Percentiles rank a stretch among this genome's conserved stretches.
phyloP scores from a whole-genome alignment of 2,888 invertebrate species.

The Drosophila cyrtoloma region DNA sequence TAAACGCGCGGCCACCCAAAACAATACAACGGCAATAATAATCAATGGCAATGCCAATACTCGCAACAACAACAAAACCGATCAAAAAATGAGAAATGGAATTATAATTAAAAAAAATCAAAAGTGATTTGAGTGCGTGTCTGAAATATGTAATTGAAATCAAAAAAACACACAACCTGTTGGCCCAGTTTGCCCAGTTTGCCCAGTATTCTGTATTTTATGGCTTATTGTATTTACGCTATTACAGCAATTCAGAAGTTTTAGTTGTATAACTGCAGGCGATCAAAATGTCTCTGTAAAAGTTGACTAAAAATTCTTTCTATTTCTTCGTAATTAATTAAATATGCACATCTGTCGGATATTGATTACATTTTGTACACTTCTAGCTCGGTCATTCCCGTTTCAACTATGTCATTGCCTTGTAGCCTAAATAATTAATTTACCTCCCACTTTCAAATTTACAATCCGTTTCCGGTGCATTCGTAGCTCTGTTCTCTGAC shows the following conservation, averaged over 20 bases:
- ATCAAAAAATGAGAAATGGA: slow-evolving; percentile 41
- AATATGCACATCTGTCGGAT: background rate
- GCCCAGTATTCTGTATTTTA: slow-evolving; percentile 2
- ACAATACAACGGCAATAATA: slow-evolving; percentile 50
- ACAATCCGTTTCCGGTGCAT: slow-evolving; percentile 27
- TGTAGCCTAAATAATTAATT: slow-evolving; percentile 60
- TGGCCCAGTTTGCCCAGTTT: slow-evolving; percentile 25
- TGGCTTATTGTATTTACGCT: slow-evolving; percentile 6
- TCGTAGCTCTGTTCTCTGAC: background rate
- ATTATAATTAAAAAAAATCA: slow-evolving; percentile 64
- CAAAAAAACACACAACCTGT: slow-evolving; percentile 55
- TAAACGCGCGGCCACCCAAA: slow-evolving; percentile 55
- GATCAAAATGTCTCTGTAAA: background rate
- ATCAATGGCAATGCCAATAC: slow-evolving; percentile 57
- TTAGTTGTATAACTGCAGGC: background rate
- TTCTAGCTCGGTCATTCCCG: background rate
- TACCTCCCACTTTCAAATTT: slow-evolving; percentile 28
- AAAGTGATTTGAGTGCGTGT: slow-evolving; percentile 68
- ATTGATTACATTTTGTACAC: slow-evolving; percentile 13
- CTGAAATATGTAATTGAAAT: slow-evolving; percentile 52
- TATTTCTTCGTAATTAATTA: background rate
- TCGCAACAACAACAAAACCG: slow-evolving; percentile 26
- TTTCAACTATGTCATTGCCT: slow-evolving; percentile 14
- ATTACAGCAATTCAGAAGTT: background rate
- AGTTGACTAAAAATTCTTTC: background rate